phyloP scores from a whole-genome alignment of 2,113 vertebrate species.

The Seriola quinqueradiata region DNA sequence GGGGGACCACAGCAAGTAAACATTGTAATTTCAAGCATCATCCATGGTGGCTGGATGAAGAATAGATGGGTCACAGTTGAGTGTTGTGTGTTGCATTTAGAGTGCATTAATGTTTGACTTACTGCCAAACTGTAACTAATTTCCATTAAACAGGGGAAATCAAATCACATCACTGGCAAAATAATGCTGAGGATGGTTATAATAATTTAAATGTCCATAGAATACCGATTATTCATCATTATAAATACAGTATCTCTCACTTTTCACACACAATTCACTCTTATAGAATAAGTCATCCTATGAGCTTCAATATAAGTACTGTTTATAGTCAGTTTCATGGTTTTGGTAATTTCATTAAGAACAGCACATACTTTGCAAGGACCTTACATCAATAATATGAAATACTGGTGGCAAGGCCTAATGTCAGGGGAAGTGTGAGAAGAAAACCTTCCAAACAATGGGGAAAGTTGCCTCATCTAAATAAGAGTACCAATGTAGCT shows the following conservation, averaged over 20 bases:
- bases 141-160: neutral
- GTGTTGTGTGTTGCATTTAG: too few relatives aligned
- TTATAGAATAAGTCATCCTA: neutral
- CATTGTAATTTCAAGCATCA: slow-evolving; percentile 54
- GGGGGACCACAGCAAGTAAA: slow-evolving; percentile 67
- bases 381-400: neutral
- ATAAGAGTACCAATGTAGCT: neutral
- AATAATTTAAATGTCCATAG: neutral
- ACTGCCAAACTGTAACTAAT: neutral
- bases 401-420: neutral
- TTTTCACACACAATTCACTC: neutral
- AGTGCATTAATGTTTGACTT: too few relatives aligned
- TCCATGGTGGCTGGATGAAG: slow-evolving; percentile 15
- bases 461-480: neutral
- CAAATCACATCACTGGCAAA: neutral
- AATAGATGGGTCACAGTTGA: neutral
- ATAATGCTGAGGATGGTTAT: neutral
- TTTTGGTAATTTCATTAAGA: neutral
- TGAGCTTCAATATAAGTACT: neutral
- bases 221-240: neutral
- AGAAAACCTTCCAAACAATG: neutral
- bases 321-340: neutral
- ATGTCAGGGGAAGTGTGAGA: neutral
- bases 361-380: neutral
- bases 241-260: neutral